These are phyloP conservation scores for Cyrtodaria siliqua DNA, from an alignment of 2,888 invertebrate genomes.

Conservation along the genomic window DNA sequence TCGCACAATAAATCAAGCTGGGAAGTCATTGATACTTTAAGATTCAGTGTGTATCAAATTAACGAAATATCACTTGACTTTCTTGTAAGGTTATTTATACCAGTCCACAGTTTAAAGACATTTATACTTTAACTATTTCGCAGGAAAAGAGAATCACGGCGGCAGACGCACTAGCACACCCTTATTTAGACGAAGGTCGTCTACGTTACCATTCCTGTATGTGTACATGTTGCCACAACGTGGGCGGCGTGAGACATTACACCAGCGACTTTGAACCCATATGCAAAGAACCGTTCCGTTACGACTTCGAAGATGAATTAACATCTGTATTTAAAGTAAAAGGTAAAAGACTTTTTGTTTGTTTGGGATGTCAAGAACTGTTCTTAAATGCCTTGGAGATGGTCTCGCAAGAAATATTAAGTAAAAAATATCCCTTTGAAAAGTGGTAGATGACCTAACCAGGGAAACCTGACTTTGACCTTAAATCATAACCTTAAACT, in stretches of 20 bases:
- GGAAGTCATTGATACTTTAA: too few relatives aligned
- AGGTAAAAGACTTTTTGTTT: too few relatives aligned
- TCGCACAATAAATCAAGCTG: too few relatives aligned
- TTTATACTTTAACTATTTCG: too few relatives aligned
- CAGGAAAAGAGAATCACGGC: conserved; percentile 97
- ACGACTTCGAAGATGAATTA: conserved; percentile 98
- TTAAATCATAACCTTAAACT: too few relatives aligned
- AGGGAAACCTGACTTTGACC: too few relatives aligned
- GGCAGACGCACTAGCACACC: conserved; percentile 97
- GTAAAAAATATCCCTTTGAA: too few relatives aligned
- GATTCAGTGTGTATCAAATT: too few relatives aligned
- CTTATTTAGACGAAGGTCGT: conserved; percentile 98
- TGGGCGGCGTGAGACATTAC: conserved; percentile 93
- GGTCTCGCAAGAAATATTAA: not conserved
- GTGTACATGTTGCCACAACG: conserved; percentile 98
- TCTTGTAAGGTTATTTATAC: too few relatives aligned
- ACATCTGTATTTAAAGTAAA: conserved; percentile 90
- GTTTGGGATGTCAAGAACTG: not conserved
- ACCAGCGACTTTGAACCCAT: conserved; percentile 94
- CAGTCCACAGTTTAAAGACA: too few relatives aligned
- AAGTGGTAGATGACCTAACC: too few relatives aligned
- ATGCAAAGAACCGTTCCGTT: conserved; percentile 96
- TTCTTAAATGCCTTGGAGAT: not conserved
- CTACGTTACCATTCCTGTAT: conserved; percentile 99
- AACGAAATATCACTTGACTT: too few relatives aligned